A percentile compares a stretch with the other conserved stretches of the same genome.
Conservation (phyloP, 2,888 invertebrate genomes). For the Callyntrura sp. region DNA sequence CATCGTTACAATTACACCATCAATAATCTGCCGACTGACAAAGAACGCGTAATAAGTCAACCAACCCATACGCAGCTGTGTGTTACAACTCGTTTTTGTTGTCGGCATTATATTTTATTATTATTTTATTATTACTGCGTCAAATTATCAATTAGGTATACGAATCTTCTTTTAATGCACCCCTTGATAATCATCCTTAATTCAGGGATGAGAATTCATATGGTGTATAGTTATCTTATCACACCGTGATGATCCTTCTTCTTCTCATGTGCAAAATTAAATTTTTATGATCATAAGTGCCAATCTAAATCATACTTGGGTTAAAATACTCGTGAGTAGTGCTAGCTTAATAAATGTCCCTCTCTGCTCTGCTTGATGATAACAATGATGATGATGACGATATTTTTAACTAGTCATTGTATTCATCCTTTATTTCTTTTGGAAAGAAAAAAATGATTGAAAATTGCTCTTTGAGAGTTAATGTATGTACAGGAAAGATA, state of each 20-base stretch:
- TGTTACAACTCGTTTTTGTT: too few relatives aligned
- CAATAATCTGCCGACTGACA: too few relatives aligned
- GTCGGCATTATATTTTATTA: too few relatives aligned
- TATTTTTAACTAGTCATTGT: slow-evolving; percentile 30
- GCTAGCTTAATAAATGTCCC: too few relatives aligned
- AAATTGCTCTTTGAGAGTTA: too few relatives aligned
- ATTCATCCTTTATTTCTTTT: too few relatives aligned
- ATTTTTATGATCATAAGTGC: neutral
- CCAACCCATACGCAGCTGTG: too few relatives aligned
- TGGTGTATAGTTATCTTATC: neutral
- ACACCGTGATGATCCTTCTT: neutral
- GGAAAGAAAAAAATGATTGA: slow-evolving; percentile 27
- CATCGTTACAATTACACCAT: slow-evolving; percentile 28
- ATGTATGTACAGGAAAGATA: too few relatives aligned
- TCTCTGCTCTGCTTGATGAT: slow-evolving; percentile 13
- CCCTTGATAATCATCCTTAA: neutral
- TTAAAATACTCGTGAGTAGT: too few relatives aligned
- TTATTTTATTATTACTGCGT: neutral
- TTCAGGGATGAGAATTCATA: slow-evolving; percentile 28
- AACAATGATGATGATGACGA: neutral
- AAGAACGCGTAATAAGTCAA: too few relatives aligned
- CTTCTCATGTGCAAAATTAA: neutral
- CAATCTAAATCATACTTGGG: slow-evolving; percentile 45
- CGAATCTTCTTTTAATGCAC: slow-evolving; percentile 40
- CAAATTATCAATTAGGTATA: too few relatives aligned